Evolutionary conservation across 1,140 invertebrate species (phyloP).

Genomic region (Bombus balteatus): DNA sequence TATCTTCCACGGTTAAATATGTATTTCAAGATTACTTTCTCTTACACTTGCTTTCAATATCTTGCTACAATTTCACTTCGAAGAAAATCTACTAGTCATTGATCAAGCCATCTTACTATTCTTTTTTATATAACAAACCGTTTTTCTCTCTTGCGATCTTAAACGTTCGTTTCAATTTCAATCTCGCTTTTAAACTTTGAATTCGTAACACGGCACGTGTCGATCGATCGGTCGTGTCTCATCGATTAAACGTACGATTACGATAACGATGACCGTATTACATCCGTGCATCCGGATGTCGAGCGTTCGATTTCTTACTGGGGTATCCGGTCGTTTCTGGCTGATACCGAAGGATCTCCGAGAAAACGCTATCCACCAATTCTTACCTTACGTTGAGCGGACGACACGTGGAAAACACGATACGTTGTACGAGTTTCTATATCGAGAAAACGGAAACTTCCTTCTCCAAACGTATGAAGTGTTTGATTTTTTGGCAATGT

Average conservation of each 20-base stretch:
- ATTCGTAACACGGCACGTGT: background rate
- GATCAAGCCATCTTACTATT: background rate
- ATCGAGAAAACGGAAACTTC: background rate
- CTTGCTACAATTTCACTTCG: background rate
- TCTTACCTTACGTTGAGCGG: slow-evolving; percentile 12
- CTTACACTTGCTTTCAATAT: background rate
- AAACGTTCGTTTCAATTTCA: background rate
- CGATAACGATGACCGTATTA: background rate
- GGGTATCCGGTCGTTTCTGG: background rate
- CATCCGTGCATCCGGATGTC: background rate
- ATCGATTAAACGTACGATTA: background rate
- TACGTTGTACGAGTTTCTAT: background rate
- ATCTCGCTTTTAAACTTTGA: background rate
- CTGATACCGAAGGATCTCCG: background rate
- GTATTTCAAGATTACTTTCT: background rate
- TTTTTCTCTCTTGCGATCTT: background rate
- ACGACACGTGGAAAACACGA: slow-evolving; percentile 30
- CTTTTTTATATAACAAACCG: background rate
- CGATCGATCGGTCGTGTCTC: background rate
- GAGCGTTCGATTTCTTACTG: background rate
- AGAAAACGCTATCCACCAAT: slow-evolving; percentile 1
- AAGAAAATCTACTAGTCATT: too few relatives aligned
- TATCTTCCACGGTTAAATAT: background rate
- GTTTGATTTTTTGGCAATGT: too few relatives aligned
- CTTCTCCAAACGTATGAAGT: fast-evolving